Conservation (phyloP, 2,113 vertebrate genomes). For the Nycticryphes semicollaris region DNA sequence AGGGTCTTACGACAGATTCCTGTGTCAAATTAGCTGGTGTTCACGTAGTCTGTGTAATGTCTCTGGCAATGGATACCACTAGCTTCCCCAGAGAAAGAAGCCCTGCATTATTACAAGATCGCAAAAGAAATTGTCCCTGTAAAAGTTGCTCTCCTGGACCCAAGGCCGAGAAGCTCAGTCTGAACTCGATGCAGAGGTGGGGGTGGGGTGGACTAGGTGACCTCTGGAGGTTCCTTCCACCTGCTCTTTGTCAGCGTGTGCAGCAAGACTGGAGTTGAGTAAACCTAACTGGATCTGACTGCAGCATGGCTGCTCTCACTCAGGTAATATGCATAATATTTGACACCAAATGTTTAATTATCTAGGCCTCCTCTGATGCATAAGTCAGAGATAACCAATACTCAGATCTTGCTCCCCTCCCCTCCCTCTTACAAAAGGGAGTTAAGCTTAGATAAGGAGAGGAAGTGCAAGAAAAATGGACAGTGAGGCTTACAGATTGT, state of each 20-base stretch:
- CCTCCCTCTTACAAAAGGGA: background rate
- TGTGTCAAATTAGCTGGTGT: background rate
- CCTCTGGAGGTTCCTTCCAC: background rate
- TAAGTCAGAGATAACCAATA: background rate
- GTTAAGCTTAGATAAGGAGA: background rate
- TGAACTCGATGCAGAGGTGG: background rate
- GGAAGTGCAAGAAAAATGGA: background rate
- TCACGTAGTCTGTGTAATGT: background rate
- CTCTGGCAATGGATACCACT: background rate
- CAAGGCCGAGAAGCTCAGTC: background rate
- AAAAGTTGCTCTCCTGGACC: background rate
- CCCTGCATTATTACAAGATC: background rate
- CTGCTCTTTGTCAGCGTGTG: background rate
- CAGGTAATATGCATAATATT: background rate
- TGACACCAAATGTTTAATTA: background rate
- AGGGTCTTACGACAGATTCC: background rate
- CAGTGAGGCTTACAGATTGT: background rate
- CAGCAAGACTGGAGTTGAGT: background rate
- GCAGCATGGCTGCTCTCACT: background rate
- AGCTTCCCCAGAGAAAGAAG: background rate
- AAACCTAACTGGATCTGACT: background rate
- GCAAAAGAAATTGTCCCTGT: background rate
- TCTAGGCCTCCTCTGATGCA: background rate
- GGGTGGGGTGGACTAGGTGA: background rate
- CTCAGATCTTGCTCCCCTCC: background rate